These are phyloP conservation scores for Phrynosoma platyrhinos DNA, from an alignment of 2,113 vertebrate species.

Conservation along the genomic window DNA sequence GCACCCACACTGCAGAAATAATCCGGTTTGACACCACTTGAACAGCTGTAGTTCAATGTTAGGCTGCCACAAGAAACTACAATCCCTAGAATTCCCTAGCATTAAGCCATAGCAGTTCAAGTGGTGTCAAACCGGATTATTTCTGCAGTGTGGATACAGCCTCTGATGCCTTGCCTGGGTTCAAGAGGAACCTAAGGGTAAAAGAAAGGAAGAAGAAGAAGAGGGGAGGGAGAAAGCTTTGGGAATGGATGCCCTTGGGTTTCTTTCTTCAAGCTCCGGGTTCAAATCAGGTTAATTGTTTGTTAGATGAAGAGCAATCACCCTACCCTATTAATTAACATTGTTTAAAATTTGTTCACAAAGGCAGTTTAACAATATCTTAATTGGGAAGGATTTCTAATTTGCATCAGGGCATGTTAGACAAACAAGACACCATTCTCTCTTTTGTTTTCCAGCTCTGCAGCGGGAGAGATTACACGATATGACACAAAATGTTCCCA, in stretches of 20 bases:
- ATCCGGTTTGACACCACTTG: too few species aligned
- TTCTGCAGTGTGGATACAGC: too few species aligned
- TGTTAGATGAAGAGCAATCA: constrained; percentile 81
- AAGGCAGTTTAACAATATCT: constrained; percentile 83
- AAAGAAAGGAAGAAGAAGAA: neutral
- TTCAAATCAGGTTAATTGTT: constrained; percentile 80
- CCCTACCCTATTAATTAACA: constrained; percentile 79
- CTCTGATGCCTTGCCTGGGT: constrained; percentile 43
- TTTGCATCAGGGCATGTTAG: constrained; percentile 79
- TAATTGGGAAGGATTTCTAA: constrained; percentile 81
- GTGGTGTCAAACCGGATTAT: too few species aligned
- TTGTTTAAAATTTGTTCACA: constrained; percentile 81
- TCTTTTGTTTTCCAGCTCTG: constrained; percentile 75
- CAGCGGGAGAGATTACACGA: constrained; percentile 76
- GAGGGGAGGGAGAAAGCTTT: constrained; percentile 42
- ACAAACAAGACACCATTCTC: constrained; percentile 78
- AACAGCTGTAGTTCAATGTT: too few species aligned
- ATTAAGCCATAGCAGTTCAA: too few species aligned
- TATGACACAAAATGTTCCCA: constrained; percentile 67
- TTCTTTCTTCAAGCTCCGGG: constrained; percentile 54
- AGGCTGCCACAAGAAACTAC: too few species aligned
- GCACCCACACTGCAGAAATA: too few species aligned
- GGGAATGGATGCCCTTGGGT: constrained; percentile 62
- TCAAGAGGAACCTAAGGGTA: neutral
- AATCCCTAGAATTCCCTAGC: too few species aligned